Evolutionary conservation across 2,797 vertebrate genomes (phyloP), one percentile per base, ranked within the genome.

Genomic region (Huso huso): DNA sequence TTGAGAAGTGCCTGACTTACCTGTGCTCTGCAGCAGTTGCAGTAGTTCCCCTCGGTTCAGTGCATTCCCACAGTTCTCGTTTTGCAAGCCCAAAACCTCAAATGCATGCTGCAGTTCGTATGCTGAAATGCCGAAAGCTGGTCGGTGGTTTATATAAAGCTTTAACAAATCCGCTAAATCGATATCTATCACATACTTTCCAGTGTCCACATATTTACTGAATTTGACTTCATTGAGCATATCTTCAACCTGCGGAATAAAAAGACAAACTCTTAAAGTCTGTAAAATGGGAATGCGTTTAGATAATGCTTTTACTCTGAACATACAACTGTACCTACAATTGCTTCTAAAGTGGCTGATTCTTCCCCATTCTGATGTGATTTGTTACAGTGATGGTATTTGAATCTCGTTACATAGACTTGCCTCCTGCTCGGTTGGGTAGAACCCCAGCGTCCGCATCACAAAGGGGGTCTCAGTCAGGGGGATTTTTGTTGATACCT

Each of bases 161-260:
- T 90, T 95, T 83, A 98, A 88, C 68, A 98, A 94, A 71, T 95
- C 93, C 1, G 81, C 92, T 64, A 97, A 79, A 80, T 86, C 78
- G 48, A 99, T 90, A 63, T 90, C 77, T 3, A 86, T 91, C 55
- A 90, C 88, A 64, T 93, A 88, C 68, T 88, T 84, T 64, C 89
- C 92, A 0, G 89, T 94, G 74, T 95, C 91, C 1, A 82, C 89
- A 10, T 91, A 94, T 51, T 88, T 82, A 70, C 94, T 89, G 77
- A 96, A 95, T 77, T 90, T 96, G 62, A 98, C 79, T 76, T 99
- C 96, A 1, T 94, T 97, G 66, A 89, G 83, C 79, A 99, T 95
- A 75, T 96, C 85, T 72, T 95, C 93, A 66, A 95, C 83, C 96
- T 98, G 71, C 37, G 48, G 71, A 70, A 75, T 48, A 52, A 66